Percentiles rank a stretch among this genome's conserved stretches.
phyloP scores from a whole-genome alignment of 2,113 vertebrate genomes.

The Oreotragus oreotragus region DNA sequence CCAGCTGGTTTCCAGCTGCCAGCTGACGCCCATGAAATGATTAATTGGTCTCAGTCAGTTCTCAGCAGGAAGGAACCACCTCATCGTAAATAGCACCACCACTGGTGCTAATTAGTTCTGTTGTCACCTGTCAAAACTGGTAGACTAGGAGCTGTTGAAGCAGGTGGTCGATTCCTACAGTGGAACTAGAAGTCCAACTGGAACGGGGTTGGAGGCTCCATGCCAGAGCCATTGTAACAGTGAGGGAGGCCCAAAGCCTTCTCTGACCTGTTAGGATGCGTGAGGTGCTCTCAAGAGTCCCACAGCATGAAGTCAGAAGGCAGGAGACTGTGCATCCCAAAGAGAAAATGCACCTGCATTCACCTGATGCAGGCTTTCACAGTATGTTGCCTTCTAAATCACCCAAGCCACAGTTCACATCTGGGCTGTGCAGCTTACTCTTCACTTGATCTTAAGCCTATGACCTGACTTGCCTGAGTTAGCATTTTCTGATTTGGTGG shows the following conservation, averaged over 20 bases:
- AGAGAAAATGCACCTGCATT: background rate
- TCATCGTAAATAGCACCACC: conserved; percentile 29
- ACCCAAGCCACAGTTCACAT: background rate
- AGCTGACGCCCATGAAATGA: background rate
- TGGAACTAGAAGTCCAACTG: background rate
- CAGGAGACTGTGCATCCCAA: background rate
- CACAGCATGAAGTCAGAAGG: background rate
- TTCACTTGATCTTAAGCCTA: background rate
- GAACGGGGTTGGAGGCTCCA: background rate
- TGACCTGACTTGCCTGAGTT: background rate
- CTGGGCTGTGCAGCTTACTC: background rate
- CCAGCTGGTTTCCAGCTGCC: background rate
- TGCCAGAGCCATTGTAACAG: background rate
- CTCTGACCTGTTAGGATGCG: background rate
- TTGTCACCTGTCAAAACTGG: conserved; percentile 6
- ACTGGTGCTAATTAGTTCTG: conserved; percentile 40
- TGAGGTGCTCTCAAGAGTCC: background rate
- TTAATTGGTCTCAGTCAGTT: conserved; percentile 47
- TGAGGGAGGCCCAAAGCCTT: background rate
- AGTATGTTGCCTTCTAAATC: background rate
- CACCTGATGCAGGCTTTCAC: background rate
- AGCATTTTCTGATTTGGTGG: background rate
- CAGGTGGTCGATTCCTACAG: background rate
- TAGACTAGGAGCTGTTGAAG: background rate
- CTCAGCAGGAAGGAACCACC: conserved; percentile 30